These are phyloP conservation scores for Phymastichus coffea DNA, from an alignment of 1,140 invertebrate genomes.

Conservation along the genomic window DNA sequence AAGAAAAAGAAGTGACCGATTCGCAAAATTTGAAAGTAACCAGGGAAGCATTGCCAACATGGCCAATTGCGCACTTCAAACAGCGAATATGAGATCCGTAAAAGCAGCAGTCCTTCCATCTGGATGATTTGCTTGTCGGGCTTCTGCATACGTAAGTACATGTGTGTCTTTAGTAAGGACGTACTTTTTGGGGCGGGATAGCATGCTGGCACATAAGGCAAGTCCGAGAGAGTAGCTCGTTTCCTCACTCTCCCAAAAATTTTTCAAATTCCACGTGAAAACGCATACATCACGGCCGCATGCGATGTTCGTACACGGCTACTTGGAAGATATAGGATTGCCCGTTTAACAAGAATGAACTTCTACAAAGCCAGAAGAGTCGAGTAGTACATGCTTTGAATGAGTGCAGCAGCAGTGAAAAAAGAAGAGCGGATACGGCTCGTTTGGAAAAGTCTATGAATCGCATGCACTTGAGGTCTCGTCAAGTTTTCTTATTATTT, in stretches of 20 bases:
- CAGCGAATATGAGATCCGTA: slow-evolving; percentile 1
- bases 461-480: too few species aligned
- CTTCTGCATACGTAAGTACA: not conserved
- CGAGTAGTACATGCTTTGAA: too few species aligned
- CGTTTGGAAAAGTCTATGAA: too few species aligned
- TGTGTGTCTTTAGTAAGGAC: not conserved
- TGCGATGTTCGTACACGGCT: slow-evolving; percentile 10
- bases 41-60: not conserved
- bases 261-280: slow-evolving; percentile 24
- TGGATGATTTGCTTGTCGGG: not conserved
- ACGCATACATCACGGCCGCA: slow-evolving; percentile 24
- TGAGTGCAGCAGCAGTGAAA: too few species aligned
- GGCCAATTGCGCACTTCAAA: not conserved
- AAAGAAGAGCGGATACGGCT: too few species aligned
- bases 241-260: slow-evolving; percentile 28
- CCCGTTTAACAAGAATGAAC: too few species aligned
- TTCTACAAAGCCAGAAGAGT: too few species aligned
- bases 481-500: too few species aligned
- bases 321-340: too few species aligned
- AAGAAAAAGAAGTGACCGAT: too few species aligned
- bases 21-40: not conserved
- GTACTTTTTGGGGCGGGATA: too few species aligned
- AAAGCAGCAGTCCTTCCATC: slow-evolving; percentile 2
- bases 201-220: not conserved
- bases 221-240: not conserved